Conservation (phyloP, 2,113 vertebrate species). For the Tamias sibiricus region DNA sequence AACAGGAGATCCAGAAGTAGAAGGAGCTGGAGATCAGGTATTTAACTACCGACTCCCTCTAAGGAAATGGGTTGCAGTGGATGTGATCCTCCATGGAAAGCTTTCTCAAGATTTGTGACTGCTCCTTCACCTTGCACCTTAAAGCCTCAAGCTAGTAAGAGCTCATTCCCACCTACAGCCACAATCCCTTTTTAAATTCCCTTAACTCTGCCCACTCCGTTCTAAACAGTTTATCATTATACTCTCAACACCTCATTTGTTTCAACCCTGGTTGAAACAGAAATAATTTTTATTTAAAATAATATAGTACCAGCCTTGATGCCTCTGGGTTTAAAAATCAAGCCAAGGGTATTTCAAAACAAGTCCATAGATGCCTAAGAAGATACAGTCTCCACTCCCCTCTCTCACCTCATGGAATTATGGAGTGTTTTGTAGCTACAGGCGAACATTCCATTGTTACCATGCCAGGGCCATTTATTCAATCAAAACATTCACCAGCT, state of each 20-base stretch:
- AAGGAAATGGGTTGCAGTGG: accelerated
- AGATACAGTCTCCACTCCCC: constrained; percentile 21
- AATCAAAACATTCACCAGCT: not conserved
- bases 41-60: not conserved
- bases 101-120: not conserved
- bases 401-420: not conserved
- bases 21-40: not conserved
- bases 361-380: constrained; percentile 36
- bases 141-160: not conserved
- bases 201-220: not conserved
- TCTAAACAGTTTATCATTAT: not conserved
- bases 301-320: not conserved
- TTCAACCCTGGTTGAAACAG: not conserved
- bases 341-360: constrained; percentile 39
- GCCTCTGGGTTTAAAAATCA: constrained; percentile 31
- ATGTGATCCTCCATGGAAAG: not conserved
- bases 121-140: not conserved
- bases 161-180: not conserved
- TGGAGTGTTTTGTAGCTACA: not conserved
- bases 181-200: not conserved
- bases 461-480: not conserved
- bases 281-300: not conserved
- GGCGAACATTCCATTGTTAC: constrained; percentile 6
- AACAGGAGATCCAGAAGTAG: not conserved
- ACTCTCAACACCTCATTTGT: not conserved